Base-by-base conservation (phyloP, 2,797 vertebrate genomes). In the Orientallactaga sibirica region DNA sequence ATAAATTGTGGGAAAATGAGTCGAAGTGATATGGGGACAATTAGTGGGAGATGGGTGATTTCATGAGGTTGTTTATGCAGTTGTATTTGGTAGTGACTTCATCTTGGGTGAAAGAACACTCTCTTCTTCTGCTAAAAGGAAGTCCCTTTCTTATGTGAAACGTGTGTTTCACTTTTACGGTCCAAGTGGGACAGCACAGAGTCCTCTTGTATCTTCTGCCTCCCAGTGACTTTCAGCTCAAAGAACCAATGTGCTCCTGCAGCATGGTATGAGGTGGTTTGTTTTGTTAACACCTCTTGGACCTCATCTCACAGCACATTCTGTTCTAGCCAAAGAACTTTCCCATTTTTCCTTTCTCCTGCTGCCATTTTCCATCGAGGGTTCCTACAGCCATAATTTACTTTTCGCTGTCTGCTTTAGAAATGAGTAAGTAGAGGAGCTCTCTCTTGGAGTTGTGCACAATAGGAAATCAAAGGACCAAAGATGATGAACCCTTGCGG, bases 331-430 rank as follows among this genome's bases (percentile, higher is more conserved):
- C 9, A 1, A 18, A 33, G 29, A 41, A 22, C 20, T 29, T 27
- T 76, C 43, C 11, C 16, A 16, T 37, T 73, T 2, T 27, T 12
- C 4, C 41, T 64, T 75, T 11, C 0, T 33, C 7, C 0, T 7
- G 1, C 7, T 9, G 5, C 20, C 27, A 16, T 29, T 62, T 66
- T 52, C 33, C 0, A 0, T 9, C 19, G 6, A 15, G 0, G 18
- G 12, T 77, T 90, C 41, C 61, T 3, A 18, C 14, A 20, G 12
- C 3, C 22, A 18, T 15, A 3, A 0, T 8, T 43, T 55, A 12
- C 18, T 55, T 68, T 48, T 12, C 1, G 43, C 74, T 27, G 0
- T 76, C 66, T 84, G 22, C 29, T 7, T 64, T 20, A 20, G 19
- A 20, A 64, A 64, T 20, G 62, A 52, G 27, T 43, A 12, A 55